Base-by-base conservation (phyloP, 2,888 invertebrate genomes). In the Serrognathus titanus region DNA sequence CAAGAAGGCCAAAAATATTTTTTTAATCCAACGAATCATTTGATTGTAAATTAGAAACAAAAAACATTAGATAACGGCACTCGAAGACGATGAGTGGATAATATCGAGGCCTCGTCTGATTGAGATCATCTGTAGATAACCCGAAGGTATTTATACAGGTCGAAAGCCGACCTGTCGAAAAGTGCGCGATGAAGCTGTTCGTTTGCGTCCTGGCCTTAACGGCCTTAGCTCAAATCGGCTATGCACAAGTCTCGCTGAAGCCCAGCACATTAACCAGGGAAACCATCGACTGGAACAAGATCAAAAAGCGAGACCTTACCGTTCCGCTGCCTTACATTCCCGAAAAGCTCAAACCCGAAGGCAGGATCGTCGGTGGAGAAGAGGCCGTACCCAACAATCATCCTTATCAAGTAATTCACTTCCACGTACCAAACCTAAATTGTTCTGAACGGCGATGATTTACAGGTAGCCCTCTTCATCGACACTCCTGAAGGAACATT, bases 401-500 rank as follows among this genome's bases (percentile, higher is more conserved):
- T 47, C 57, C 57, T n/a, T 53, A 46, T 20, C 53, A 53, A 31
- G 57, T 57, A 43, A 40, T 7, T n/a, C 39, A 39, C 39, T 39
- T 39, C 7, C 11, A 40, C 13, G 7, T 40, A 8, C 8, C 6
- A 9, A 11, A 9, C 13, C 40, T 1, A 11, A 13, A 40, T 7
- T 40, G 40, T 40, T 7, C 11, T 7, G 9, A 13, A 3, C 11
- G 40, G 4, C 11, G 40, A 1, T 12, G 13, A 9, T 11, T 43
- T 43, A 43, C 13, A 43, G 43, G 43, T 65, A 57, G 62, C 24
- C 43, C 48, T 61, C n/a, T 48, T 63, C 13, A 61, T 64, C 41
- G 52, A 48, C 39, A 51, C 36, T 35, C 37, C 53, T 8, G 49
- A 36, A 7, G 76, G 77, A 55, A 60, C 79, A 31, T 81, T 80